Evolutionary conservation across 2,888 invertebrate species (phyloP), one percentile per base, ranked within the genome.

Genomic region (Dicycla oo): DNA sequence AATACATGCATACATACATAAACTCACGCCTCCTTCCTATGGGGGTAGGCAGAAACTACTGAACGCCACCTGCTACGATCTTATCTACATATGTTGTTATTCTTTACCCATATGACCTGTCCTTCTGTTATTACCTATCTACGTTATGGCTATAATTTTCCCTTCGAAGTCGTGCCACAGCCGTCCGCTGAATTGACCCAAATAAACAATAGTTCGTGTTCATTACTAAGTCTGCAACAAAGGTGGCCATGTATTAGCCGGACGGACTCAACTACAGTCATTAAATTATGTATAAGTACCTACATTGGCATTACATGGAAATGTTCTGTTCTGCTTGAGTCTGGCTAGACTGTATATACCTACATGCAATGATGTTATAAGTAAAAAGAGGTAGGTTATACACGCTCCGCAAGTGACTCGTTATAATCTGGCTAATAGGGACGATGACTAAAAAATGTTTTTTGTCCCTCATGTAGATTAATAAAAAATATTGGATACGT

Each of bases 171-270:
- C 70, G 57, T 68, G 62, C 75, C 51, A 67, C 61, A 61, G 47
- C 84, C 75, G 75, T 81, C 80, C 81, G 84, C 82, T 87, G 78
- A 85, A 87, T 84, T 89, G 89, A 90, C 91, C 91, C 89, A 90
- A 90, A 90, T 90, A 90, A 89, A 90, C 86, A 89, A 74, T 60
- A 82, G 85, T 76, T 81, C 56, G 75, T 60, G 66, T 83, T 80
- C 87, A 81, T 87, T 83, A 84, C 83, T 77, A 70, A 76, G 78
- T 80, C 67, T 49, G 75, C 58, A 62, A 83, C 80, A 81, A 79
- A 82, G 77, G 80, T 76, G 62, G 38, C 40, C 66, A 57, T 75
- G 63, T 79, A 76, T 71, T 82, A 72, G 69, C 68, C 67, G 58
- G 71, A 76, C 76, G 71, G 75, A 77, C 71, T 78, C 38, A 70